Evolutionary conservation across 1,140 invertebrate species (phyloP).

Genomic region (Leptonema lineaticorne): DNA sequence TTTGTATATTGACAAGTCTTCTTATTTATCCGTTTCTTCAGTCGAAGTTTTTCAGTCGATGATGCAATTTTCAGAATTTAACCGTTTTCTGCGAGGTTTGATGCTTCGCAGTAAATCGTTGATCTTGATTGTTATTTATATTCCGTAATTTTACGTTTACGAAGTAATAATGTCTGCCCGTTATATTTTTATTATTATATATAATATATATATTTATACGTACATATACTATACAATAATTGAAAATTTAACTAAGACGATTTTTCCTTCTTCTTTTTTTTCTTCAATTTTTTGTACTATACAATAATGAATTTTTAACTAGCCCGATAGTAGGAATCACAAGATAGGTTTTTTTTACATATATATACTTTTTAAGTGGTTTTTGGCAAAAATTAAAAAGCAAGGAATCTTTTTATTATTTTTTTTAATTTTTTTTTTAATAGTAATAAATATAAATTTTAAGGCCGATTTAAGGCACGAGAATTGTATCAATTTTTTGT

Average conservation of each 20-base stretch:
- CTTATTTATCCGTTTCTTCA: not conserved
- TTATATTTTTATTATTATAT: constrained; percentile 16
- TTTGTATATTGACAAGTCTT: not conserved
- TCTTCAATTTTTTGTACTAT: constrained; percentile 26
- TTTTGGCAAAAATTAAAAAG: constrained; percentile 23
- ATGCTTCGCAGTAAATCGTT: not conserved
- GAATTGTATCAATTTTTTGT: constrained; percentile 31
- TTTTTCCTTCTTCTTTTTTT: constrained; percentile 13
- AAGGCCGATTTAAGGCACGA: constrained; percentile 43
- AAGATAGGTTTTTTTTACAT: constrained; percentile 11
- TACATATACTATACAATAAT: constrained; percentile 32
- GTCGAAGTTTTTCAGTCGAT: not conserved
- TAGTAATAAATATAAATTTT: constrained; percentile 43
- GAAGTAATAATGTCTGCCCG: constrained; percentile 15
- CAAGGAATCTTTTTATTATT: constrained; percentile 27
- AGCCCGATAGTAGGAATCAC: constrained; percentile 23
- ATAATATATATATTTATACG: constrained; percentile 5
- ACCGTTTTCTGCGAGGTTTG: constrained; percentile 21
- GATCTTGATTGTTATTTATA: not conserved
- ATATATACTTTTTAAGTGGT: constrained; percentile 10
- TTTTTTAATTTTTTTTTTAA: constrained; percentile 31
- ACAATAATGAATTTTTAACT: constrained; percentile 30
- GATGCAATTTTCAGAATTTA: constrained; percentile 26
- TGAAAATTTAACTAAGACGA: constrained; percentile 22
- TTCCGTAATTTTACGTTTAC: not conserved